Base-by-base conservation (phyloP, 2,797 vertebrate genomes). In the Crenichthys baileyi region DNA sequence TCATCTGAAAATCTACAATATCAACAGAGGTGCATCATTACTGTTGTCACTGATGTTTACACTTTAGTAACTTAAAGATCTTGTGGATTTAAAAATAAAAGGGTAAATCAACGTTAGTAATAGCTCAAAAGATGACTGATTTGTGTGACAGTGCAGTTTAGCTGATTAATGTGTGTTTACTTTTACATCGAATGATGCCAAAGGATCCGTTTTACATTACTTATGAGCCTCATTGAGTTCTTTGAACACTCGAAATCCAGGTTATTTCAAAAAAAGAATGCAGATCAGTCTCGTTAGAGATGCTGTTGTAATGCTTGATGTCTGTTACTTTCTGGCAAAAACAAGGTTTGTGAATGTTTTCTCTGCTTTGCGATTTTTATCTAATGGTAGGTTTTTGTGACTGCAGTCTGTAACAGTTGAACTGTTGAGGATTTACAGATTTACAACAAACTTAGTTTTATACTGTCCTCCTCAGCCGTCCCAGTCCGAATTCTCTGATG, bases 171-270 rank as follows among this genome's bases (percentile, higher is more conserved):
- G 70, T 85, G 65, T 78, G 75, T 82, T 86, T 82, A 83, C 29
- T 79, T 96, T 93, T 56, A 79, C 76, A 81, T 85, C 85, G 83
- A 88, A 83, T 90, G 94, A 97, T 96, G 95, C 97, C 97, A 97
- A 97, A 98, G 97, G 97, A 94, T 96, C 95, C 89, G 61, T 96
- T 96, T 95, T 94, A 78, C 48, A 76, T 80, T 79, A 86, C 44
- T 90, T 48, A 76, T 85, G 80, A 82, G 9, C 61, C 76, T 68
- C 53, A 72, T 73, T 16, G 70, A 36, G 24, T 78, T 88, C 12
- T 84, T 70, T 77, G 50, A 79, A 81, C 48, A 56, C 48, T 81
- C 41, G 71, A 80, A 84, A 87, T 73, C 53, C 84, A 89, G 83
- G 76, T 91, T 85, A 56, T 75, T 80, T 79, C 22, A 83, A 46